A percentile compares a stretch with the other conserved stretches of the same genome.
Conservation (phyloP, 2,797 vertebrate genomes). For the Discoglossus pictus region DNA sequence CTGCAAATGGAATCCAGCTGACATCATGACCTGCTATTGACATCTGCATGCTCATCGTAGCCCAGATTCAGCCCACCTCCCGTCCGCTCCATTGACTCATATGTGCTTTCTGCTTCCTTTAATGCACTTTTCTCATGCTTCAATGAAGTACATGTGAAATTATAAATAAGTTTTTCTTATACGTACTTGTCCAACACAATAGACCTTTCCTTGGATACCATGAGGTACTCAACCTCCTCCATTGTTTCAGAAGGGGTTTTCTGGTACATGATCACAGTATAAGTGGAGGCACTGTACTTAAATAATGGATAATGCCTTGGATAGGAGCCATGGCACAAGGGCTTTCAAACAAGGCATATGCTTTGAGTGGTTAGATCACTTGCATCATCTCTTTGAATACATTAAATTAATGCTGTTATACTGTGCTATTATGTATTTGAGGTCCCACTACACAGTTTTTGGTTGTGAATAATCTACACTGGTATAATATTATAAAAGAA, state of each 20-base stretch:
- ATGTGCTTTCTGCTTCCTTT: constrained; percentile 62
- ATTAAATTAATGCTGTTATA: constrained; percentile 12
- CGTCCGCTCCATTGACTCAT: constrained; percentile 62
- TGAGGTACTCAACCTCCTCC: constrained; percentile 55
- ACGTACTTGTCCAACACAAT: constrained; percentile 69
- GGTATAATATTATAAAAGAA: no score
- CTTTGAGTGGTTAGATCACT: constrained; percentile 32
- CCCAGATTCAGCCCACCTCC: constrained; percentile 61
- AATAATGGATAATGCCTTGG: constrained; percentile 40
- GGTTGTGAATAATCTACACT: no score
- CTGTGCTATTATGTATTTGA: constrained; percentile 21
- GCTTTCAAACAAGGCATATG: constrained; percentile 37
- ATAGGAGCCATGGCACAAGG: constrained; percentile 36
- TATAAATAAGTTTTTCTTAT: constrained; percentile 64
- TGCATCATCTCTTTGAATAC: constrained; percentile 31
- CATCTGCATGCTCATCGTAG: constrained; percentile 56
- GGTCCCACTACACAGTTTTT: constrained; percentile 12
- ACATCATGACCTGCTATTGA: constrained; percentile 61
- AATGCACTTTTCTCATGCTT: constrained; percentile 54
- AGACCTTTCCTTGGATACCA: constrained; percentile 58
- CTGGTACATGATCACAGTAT: constrained; percentile 61
- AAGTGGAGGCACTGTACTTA: constrained; percentile 35
- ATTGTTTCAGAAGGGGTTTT: constrained; percentile 64
- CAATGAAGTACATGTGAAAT: constrained; percentile 69
- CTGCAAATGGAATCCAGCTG: constrained; percentile 59